A percentile compares a stretch with the other conserved stretches of the same genome.
phyloP scores from a whole-genome alignment of 2,888 invertebrate genomes.

The Andrena flavipes region DNA sequence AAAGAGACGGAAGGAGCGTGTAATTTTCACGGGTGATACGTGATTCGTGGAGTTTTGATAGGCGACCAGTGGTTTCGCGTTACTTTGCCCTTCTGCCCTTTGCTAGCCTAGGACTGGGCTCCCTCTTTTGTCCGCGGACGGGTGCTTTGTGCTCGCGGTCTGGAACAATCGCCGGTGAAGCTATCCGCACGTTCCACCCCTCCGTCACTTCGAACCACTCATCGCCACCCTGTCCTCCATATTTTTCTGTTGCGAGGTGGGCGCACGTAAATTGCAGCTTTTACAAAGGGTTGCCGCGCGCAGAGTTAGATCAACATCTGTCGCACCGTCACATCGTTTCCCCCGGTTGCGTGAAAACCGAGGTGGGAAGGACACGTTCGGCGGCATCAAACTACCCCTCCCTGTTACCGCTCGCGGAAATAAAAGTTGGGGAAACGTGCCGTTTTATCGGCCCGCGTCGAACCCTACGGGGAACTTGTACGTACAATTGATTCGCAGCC shows the following conservation, averaged over 20 bases:
- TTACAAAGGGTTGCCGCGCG: constrained; percentile 65
- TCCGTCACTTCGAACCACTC: constrained; percentile 43
- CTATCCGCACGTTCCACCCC: constrained; percentile 7
- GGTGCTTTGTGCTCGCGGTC: constrained; percentile 45
- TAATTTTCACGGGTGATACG: background rate
- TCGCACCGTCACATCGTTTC: constrained; percentile 65
- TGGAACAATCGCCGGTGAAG: constrained; percentile 60
- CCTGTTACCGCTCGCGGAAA: constrained; percentile 36
- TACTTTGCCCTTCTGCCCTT: background rate
- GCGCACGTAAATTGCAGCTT: constrained; percentile 65
- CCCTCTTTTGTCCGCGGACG: constrained; percentile 25
- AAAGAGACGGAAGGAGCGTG: background rate
- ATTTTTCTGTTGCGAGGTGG: constrained; percentile 63
- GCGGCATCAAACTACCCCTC: constrained; percentile 42
- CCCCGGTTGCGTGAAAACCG: constrained; percentile 57
- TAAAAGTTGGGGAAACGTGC: constrained; percentile 35
- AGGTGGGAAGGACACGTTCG: constrained; percentile 61
- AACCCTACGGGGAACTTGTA: constrained; percentile 47
- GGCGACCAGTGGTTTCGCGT: background rate
- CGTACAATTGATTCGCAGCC: constrained; percentile 57
- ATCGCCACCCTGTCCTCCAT: constrained; percentile 39
- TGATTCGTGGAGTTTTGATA: background rate
- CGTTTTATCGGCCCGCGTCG: constrained; percentile 39
- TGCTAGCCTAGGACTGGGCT: background rate
- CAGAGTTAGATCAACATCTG: constrained; percentile 71